Percentiles rank a stretch among this genome's conserved stretches.
These are phyloP conservation scores for Tipula unca DNA, from an alignment of 2,888 invertebrate genomes.

Conservation along the genomic window DNA sequence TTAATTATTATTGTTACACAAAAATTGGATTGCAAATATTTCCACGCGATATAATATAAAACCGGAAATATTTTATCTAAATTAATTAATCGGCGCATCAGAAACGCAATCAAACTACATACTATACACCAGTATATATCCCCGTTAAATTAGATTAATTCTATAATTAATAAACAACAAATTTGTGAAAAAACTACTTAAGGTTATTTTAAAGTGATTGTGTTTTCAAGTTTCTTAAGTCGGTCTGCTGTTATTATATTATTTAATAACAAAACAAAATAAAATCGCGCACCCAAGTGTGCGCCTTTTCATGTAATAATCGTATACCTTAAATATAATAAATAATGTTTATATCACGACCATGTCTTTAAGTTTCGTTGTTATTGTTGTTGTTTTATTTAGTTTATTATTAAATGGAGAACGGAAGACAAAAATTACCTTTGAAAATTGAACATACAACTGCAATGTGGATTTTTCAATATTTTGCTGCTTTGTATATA, in stretches of 20 bases:
- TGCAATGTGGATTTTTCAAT: background rate
- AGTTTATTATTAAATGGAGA: slow-evolving; percentile 1
- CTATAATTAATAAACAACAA: background rate
- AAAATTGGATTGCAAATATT: background rate
- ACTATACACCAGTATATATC: background rate
- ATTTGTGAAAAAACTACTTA: slow-evolving; percentile 8
- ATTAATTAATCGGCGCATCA: background rate
- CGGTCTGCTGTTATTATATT: background rate
- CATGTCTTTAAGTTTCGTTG: background rate
- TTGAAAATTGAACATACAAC: background rate
- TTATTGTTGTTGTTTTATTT: background rate
- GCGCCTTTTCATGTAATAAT: background rate
- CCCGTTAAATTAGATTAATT: background rate
- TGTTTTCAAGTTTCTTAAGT: background rate
- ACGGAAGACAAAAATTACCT: background rate
- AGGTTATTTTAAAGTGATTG: background rate
- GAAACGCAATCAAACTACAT: background rate
- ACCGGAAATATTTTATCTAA: background rate
- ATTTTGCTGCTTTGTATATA: background rate
- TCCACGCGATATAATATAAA: background rate
- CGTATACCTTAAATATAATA: background rate
- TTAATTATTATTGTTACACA: background rate
- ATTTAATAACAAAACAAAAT: background rate
- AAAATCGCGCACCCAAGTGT: background rate
- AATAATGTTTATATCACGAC: background rate